Evolutionary conservation across 2,888 invertebrate species (phyloP), one percentile per base, ranked within the genome.

Genomic region (Meandrusa payeni): DNA sequence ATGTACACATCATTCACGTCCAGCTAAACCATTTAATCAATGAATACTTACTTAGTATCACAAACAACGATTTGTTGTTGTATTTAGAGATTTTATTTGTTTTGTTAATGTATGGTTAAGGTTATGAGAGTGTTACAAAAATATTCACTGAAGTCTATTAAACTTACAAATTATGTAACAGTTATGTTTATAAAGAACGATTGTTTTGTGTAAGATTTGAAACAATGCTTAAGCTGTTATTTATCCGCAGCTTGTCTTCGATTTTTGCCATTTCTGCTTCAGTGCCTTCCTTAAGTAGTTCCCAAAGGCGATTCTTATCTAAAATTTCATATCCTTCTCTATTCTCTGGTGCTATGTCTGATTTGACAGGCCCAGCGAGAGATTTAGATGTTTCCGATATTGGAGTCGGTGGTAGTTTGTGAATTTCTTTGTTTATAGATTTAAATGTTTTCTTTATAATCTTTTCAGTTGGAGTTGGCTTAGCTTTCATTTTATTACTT

Each of bases 251-350:
- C 62, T 79, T 83, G 52, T 82, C 80, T 36, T 81, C 83, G 51
- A 78, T 55, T 65, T 78, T 83, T 3, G 64, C 47, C 34, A 62
- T 51, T 50, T 79, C 80, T 15, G 59, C 52, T 28, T 75, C 70
- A n/a, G 82, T 61, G 13, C 70, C 90, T 70, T 91, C 91, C 61
- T 90, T 90, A 7, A 91, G 68, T 57, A 91, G 76, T 38, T 90
- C 90, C 91, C 91, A 91, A 28, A 91, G 67, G 45, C 88, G 88
- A 48, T 90, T 90, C 59, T 90, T 90, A 55, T 91, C 89, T 39
- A 91, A 63, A 42, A 91, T 83, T 50, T 91, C 86, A 51, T 88
- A 90, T 33, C 88, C 86, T 54, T 87, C 88, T 56, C 85, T 89
- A 54, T 77, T 83, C 68, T 86, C 85, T 6, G 86, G 86, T 7